Conservation (phyloP, 2,113 vertebrate species). For the Pollachius pollachius region DNA sequence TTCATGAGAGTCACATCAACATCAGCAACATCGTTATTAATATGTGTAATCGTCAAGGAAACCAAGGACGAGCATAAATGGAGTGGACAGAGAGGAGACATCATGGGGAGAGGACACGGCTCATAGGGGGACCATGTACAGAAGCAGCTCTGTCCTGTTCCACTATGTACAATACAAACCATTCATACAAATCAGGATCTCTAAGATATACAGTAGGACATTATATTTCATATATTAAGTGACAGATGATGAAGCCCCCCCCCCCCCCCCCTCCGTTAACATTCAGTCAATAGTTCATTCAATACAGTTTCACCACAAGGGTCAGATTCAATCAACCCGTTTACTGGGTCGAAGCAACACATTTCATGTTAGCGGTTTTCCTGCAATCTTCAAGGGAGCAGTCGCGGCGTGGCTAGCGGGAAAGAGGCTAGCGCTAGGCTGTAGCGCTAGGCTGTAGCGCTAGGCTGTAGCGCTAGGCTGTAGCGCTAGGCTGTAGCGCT, state of each 20-base stretch:
- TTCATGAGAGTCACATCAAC: conserved; percentile 93
- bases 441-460: no score
- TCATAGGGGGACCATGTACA: conserved; percentile 82
- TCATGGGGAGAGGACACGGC: conserved; percentile 38
- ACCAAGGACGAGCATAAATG: conserved; percentile 94
- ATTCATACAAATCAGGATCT: conserved; percentile 97
- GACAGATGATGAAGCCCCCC: conserved; percentile 82
- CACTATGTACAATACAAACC: conserved; percentile 99
- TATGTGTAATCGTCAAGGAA: conserved; percentile 77
- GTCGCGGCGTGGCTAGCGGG: no score
- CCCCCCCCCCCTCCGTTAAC: background rate
- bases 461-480: no score
- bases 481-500: no score
- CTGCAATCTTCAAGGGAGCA: conserved; percentile 7
- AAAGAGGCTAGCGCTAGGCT: no score
- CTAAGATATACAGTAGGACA: conserved; percentile 97
- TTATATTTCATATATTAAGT: conserved; percentile 84
- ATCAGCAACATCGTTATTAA: conserved; percentile 82
- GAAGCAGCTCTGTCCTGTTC: conserved; percentile 86
- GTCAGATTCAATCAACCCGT: background rate
- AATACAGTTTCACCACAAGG: background rate
- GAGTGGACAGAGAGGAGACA: conserved; percentile 33
- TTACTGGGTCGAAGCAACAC: conserved; percentile 12
- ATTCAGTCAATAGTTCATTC: conserved; percentile 12
- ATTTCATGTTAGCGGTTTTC: conserved; percentile 4